These are phyloP conservation scores for Dascillus cervinus DNA, from an alignment of 2,888 invertebrate species.

Conservation along the genomic window DNA sequence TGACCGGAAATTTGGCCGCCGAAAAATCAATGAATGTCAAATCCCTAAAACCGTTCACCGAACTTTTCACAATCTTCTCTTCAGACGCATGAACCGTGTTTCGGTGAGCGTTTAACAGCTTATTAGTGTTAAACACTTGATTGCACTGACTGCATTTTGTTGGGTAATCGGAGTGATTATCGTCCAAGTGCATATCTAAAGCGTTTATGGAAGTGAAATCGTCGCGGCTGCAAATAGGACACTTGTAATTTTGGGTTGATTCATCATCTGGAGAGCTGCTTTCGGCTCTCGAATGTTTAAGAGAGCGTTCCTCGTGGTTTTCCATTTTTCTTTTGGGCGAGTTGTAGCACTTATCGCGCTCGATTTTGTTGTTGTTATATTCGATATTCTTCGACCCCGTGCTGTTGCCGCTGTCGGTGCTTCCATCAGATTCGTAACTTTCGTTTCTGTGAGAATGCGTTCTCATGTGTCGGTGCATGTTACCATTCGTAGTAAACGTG, in stretches of 20 bases:
- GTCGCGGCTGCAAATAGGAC: constrained; percentile 56
- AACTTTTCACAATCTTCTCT: constrained; percentile 35
- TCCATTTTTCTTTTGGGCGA: constrained; percentile 5
- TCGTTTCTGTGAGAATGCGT: constrained; percentile 54
- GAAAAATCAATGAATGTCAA: constrained; percentile 74
- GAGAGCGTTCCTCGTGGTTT: constrained; percentile 22
- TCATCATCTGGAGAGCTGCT: constrained; percentile 21
- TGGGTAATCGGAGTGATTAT: constrained; percentile 57
- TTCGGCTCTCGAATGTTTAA: constrained; percentile 26
- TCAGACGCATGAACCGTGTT: constrained; percentile 50
- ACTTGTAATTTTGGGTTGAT: constrained; percentile 39
- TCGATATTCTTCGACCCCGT: constrained; percentile 35
- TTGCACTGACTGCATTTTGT: constrained; percentile 65
- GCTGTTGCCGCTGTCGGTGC: constrained; percentile 44
- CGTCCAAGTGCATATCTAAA: constrained; percentile 58
- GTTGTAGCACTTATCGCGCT: constrained; percentile 14
- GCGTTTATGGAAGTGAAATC: constrained; percentile 53
- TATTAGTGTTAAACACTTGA: constrained; percentile 64
- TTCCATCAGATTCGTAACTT: constrained; percentile 55
- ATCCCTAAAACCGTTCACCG: constrained; percentile 61
- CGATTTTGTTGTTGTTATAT: constrained; percentile 39
- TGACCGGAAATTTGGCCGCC: constrained; percentile 69
- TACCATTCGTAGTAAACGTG: constrained; percentile 78
- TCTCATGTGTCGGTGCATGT: constrained; percentile 77
- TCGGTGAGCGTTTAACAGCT: constrained; percentile 63